A percentile compares a stretch with the other conserved stretches of the same genome.
These are phyloP conservation scores for Bombus waltoni DNA, from an alignment of 1,140 invertebrate genomes.

Conservation along the genomic window DNA sequence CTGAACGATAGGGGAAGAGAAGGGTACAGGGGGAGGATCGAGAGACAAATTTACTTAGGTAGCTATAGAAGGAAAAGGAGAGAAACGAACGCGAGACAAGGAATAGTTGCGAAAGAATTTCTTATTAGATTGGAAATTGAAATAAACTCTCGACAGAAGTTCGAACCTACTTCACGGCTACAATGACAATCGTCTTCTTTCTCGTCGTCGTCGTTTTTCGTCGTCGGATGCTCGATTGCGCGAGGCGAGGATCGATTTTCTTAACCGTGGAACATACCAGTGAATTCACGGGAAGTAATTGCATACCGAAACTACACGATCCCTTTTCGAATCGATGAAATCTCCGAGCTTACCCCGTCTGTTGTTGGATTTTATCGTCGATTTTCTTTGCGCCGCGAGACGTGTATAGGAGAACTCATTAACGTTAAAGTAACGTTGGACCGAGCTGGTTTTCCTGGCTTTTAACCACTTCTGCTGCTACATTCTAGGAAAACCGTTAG, in stretches of 20 bases:
- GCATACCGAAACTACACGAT: constrained; percentile 21
- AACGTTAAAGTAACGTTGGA: not conserved
- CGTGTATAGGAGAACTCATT: not conserved
- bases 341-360: not conserved
- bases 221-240: constrained; percentile 14
- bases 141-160: constrained; percentile 67
- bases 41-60: constrained; percentile 52
- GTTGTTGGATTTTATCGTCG: not conserved
- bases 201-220: not conserved
- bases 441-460: not conserved
- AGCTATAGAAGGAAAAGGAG: not conserved
- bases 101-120: constrained; percentile 77
- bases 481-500: not conserved
- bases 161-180: constrained; percentile 22
- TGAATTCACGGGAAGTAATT: constrained; percentile 30
- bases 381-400: not conserved
- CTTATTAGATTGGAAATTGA: constrained; percentile 78
- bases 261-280: not conserved
- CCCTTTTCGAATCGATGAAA: not conserved
- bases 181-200: constrained; percentile 25
- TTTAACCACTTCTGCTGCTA: not conserved
- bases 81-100: constrained; percentile 46
- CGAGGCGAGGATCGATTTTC: constrained; percentile 33
- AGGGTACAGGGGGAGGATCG: constrained; percentile 30
- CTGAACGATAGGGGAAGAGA: constrained; percentile 51